Evolutionary conservation across 30 jellyfish, hydroid and myxozoan species (phyloP).

Genomic region (Turritopsis rubra): DNA sequence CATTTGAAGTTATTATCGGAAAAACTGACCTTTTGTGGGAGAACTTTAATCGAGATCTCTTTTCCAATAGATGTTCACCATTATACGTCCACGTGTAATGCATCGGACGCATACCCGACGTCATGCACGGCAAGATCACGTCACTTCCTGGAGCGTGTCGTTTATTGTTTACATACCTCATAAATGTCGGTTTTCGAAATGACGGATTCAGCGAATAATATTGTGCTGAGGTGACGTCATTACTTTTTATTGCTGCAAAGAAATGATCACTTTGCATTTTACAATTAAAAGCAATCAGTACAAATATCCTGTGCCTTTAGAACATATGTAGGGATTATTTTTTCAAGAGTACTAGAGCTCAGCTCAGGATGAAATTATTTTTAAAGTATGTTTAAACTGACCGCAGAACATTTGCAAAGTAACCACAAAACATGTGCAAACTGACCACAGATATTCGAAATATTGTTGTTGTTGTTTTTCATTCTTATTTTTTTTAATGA

Average conservation of each 20-base stretch:
- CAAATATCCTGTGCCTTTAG: no score
- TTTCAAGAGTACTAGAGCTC: no score
- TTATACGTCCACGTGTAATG: constrained; percentile 49
- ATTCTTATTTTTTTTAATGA: neutral
- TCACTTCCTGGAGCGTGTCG: constrained; percentile 13
- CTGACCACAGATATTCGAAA: neutral
- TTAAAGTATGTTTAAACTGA: neutral
- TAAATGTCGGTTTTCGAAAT: constrained; percentile 30
- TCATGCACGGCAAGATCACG: constrained; percentile 43
- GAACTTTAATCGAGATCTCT: constrained; percentile 36
- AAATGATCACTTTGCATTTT: neutral
- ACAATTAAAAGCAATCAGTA: neutral
- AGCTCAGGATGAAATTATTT: neutral
- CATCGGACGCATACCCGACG: constrained; percentile 63
- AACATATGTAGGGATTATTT: no score
- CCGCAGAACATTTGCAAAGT: neutral
- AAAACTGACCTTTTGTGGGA: constrained; percentile 19
- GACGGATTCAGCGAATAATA: constrained; percentile 19
- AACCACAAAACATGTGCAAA: neutral
- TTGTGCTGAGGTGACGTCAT: neutral
- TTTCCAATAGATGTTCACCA: constrained; percentile 38
- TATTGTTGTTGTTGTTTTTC: neutral
- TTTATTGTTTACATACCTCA: constrained; percentile 24
- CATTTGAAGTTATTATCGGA: neutral
- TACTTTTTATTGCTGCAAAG: neutral